Evolutionary conservation across 2,888 invertebrate genomes (phyloP), one percentile per base, ranked within the genome.

Genomic region (Drosophila formosana): DNA sequence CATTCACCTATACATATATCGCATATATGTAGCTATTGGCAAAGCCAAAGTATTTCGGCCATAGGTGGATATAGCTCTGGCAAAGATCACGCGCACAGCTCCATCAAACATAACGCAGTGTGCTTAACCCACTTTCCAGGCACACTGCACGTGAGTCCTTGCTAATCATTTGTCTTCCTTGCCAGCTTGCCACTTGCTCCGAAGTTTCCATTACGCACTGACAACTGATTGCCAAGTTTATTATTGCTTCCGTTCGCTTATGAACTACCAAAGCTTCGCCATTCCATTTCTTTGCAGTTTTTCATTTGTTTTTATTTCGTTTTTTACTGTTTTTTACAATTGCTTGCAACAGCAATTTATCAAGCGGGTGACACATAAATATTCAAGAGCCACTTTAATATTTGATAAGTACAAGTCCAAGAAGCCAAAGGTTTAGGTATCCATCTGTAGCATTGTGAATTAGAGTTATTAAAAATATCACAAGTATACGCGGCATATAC

Each of bases 221-320:
- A 84, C 88, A 84, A 86, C 85, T 84, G 83, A 84, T 84, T 84
- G 86, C 88, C 67, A 78, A 84, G 83, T 79, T 88, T 84, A 84
- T 84, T 84, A 84, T 84, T 84, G 83, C 88, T 82, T 85, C 80
- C 73, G 77, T 77, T 82, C 68, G 88, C 85, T 83, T 87, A 83
- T 83, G 83, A 87, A 78, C 82, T 73, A 72, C 71, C 82, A 74
- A 81, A 72, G 63, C 51, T 58, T 71, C 56, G 28, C 63, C 49
- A 57, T 65, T 70, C 46, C 46, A 46, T 37, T 63, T 26, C 61
- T 58, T 55, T 66, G 30, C 61, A 60, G 39, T 41, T 23, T 45
- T 52, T n/a, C 51, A 8, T n/a, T 45, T 7, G 5, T 34, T 25
- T 46, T 30, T 32, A 3, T 8, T 25, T 23, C 11, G 18, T 25